Base-by-base conservation (phyloP, 2,797 vertebrate species). In the Thamnophis elegans region DNA sequence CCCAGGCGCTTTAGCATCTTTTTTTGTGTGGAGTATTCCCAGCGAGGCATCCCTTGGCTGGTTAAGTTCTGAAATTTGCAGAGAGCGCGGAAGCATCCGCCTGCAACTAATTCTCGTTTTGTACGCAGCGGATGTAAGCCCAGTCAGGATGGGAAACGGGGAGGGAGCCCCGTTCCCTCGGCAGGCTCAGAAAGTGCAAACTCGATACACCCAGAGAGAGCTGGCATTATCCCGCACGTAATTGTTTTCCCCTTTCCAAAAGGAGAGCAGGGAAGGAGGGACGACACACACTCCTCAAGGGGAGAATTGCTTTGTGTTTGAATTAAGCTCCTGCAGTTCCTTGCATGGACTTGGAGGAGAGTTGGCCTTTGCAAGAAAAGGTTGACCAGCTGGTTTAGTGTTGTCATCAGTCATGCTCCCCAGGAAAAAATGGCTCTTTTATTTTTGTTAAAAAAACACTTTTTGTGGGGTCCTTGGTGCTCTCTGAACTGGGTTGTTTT, bases 21-120 rank as follows among this genome's bases (percentile, higher is more conserved):
- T 28, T 36, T 94, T 4, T 51, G 5, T 51, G 42, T 96, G 60
- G 1, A 2, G 55, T 94, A 93, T 87, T 88, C 90, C 47, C 68
- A 89, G 86, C 78, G 51, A 6, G 16, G 59, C 47, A 88, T 89
- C 55, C 68, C 89, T 90, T 93, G 94, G 14, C 73, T 89, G 87
- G 90, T 93, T 94, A 92, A 92, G 90, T 91, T 89, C 92, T 90
- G 13, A 25, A 65, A n/a, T 47, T 12, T 53, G 51, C 16, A 47
- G 90, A 56, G 42, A 92, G 93, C 20, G 56, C 54, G 59, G 91
- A 93, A 68, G 78, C 82, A 94, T 93, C 91, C 32, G 87, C 32
- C 26, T 51, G 85, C 82, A 58, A 93, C 89, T 89, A 65, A 94
- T 4, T 85, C 3, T 91, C 85, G 18, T 86, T 92, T 92, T 93